A percentile compares a stretch with the other conserved stretches of the same genome.
phyloP scores from a whole-genome alignment of 2,888 invertebrate species.

The Volucella inanis region DNA sequence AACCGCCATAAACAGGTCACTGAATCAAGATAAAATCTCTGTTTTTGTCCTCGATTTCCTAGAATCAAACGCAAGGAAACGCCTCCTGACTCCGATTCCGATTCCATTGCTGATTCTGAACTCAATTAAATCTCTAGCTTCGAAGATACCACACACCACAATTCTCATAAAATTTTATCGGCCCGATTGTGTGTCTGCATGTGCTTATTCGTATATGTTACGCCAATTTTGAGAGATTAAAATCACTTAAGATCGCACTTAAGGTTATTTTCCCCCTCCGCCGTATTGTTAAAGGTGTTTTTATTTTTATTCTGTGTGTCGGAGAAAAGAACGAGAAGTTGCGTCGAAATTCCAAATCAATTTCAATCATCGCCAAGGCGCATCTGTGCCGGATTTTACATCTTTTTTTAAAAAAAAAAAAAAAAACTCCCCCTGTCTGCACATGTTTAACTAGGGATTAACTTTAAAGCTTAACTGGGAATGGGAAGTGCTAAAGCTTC shows the following conservation, averaged over 20 bases:
- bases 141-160: slow-evolving; percentile 35
- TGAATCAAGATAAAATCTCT: slow-evolving; percentile 58
- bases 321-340: background rate
- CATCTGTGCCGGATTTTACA: slow-evolving; percentile 50
- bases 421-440: slow-evolving; percentile 28
- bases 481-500: background rate
- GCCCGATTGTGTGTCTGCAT: slow-evolving; percentile 38
- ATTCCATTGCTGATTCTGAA: background rate
- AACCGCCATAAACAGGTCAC: slow-evolving; percentile 58
- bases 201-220: slow-evolving; percentile 25
- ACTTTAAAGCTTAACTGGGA: slow-evolving; percentile 28
- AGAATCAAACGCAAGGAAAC: slow-evolving; percentile 17
- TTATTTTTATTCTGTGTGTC: slow-evolving; percentile 9
- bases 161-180: slow-evolving; percentile 68
- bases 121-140: slow-evolving; percentile 42
- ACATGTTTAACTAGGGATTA: slow-evolving; percentile 30
- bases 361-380: slow-evolving; percentile 62
- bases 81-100: background rate
- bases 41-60: slow-evolving; percentile 20
- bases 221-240: slow-evolving; percentile 68
- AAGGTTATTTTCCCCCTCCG: slow-evolving; percentile 1
- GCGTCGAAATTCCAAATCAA: slow-evolving; percentile 64
- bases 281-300: slow-evolving; percentile 24
- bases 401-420: slow-evolving; percentile 22
- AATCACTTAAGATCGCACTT: slow-evolving; percentile 61